Evolutionary conservation across 1,140 invertebrate genomes (phyloP).

Genomic region (Drosophila miranda): DNA sequence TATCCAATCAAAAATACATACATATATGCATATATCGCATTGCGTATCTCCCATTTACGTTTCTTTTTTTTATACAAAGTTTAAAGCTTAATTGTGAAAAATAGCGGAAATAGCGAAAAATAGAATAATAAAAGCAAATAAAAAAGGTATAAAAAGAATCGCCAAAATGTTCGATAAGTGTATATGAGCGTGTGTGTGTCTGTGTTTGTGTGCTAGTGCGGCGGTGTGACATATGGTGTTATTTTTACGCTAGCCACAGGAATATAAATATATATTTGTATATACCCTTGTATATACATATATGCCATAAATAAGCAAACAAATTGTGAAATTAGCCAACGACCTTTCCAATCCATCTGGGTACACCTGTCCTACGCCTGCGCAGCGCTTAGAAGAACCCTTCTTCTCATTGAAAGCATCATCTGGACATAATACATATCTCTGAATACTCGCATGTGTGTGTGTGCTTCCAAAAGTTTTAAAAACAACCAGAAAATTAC

Average conservation of each 20-base stretch:
- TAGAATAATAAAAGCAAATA: slow-evolving; percentile 24
- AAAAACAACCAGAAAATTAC: slow-evolving; percentile 68
- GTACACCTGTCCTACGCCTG: slow-evolving; percentile 44
- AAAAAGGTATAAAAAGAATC: slow-evolving; percentile 27
- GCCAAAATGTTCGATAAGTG: too few species aligned
- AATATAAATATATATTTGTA: slow-evolving; percentile 2
- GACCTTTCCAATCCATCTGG: slow-evolving; percentile 11
- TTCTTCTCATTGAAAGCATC: slow-evolving; percentile 26
- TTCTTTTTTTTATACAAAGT: slow-evolving; percentile 68
- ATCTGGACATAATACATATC: background rate
- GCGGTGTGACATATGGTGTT: slow-evolving; percentile 73
- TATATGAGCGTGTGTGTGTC: slow-evolving; percentile 46
- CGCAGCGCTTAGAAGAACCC: slow-evolving; percentile 41
- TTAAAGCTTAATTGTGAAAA: slow-evolving; percentile 58
- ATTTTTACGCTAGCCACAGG: slow-evolving; percentile 48
- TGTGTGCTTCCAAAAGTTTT: slow-evolving; percentile 24
- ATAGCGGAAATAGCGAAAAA: too few species aligned
- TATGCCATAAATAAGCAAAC: slow-evolving; percentile 51
- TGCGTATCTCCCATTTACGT: slow-evolving; percentile 34
- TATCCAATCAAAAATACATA: slow-evolving; percentile 8
- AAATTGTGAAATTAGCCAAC: slow-evolving; percentile 62
- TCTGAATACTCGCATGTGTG: slow-evolving; percentile 6
- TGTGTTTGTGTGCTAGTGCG: slow-evolving; percentile 26
- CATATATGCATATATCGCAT: slow-evolving; percentile 24
- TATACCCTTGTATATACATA: too few species aligned